Evolutionary conservation across 2,888 invertebrate genomes (phyloP).

Genomic region (Agonopterix arenella): DNA sequence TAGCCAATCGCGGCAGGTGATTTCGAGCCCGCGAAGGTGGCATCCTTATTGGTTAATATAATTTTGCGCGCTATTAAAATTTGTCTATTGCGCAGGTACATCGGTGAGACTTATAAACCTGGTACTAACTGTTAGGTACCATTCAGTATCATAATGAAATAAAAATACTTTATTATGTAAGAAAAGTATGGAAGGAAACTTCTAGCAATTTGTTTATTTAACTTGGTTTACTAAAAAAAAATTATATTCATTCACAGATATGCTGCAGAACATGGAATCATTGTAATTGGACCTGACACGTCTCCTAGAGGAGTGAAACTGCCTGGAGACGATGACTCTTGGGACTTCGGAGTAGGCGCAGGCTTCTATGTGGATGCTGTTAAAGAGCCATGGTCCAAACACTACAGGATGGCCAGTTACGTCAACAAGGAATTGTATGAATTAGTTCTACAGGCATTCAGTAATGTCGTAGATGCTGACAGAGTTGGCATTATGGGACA

Average conservation of each 20-base stretch:
- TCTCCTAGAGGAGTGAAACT: constrained; percentile 94
- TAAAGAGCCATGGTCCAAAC: constrained; percentile 91
- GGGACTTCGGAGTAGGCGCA: constrained; percentile 97
- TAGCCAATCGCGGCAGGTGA: no score
- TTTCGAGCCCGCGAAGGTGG: no score
- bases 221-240: no score
- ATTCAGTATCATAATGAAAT: no score
- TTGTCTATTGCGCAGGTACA: no score
- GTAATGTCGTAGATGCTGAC: constrained; percentile 59
- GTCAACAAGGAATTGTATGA: constrained; percentile 90
- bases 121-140: no score
- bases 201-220: no score
- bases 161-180: no score
- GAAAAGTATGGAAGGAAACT: no score
- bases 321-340: constrained; percentile 92
- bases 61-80: no score
- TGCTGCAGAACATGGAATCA: constrained; percentile 90
- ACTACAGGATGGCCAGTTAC: constrained; percentile 97
- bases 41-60: no score
- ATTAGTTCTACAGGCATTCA: constrained; percentile 85
- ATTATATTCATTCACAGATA: constrained; percentile 54
- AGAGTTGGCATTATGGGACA: constrained; percentile 89
- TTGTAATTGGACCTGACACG: constrained; percentile 96
- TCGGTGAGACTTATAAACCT: no score
- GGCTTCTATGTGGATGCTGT: constrained; percentile 97